A percentile compares a stretch with the other conserved stretches of the same genome.
phyloP scores from a whole-genome alignment of 1,140 invertebrate species.

The Drosophila paulistorum region DNA sequence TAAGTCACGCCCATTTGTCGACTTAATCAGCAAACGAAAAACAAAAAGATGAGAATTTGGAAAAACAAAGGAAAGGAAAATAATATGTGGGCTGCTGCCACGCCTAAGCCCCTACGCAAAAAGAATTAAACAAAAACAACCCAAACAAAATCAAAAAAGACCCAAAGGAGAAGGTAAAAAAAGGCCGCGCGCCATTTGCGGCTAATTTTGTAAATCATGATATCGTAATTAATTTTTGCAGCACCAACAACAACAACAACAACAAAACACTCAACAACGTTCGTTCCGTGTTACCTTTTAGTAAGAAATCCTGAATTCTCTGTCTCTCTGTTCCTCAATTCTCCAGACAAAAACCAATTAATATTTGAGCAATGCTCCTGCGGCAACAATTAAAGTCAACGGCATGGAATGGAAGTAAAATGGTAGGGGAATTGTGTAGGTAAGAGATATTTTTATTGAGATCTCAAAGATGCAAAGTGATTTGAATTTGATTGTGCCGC shows the following conservation, averaged over 20 bases:
- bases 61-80: slow-evolving; percentile 8
- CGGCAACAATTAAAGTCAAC: slow-evolving; percentile 80
- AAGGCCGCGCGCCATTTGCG: slow-evolving; percentile 74
- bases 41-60: background rate
- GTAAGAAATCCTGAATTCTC: slow-evolving; percentile 62
- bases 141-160: background rate
- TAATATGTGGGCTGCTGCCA: slow-evolving; percentile 10
- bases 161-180: slow-evolving; percentile 22
- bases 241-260: slow-evolving; percentile 50
- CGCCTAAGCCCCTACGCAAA: slow-evolving; percentile 30
- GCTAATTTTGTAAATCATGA: slow-evolving; percentile 81
- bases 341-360: slow-evolving; percentile 76
- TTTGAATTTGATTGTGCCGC: slow-evolving; percentile 79
- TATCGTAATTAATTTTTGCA: slow-evolving; percentile 81
- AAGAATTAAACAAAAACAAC: too few species aligned
- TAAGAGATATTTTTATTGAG: slow-evolving; percentile 73
- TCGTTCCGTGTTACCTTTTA: slow-evolving; percentile 37
- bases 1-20: slow-evolving; percentile 9
- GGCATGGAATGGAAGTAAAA: slow-evolving; percentile 23
- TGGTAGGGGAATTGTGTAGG: slow-evolving; percentile 4
- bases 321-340: slow-evolving; percentile 19
- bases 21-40: slow-evolving; percentile 7
- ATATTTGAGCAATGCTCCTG: slow-evolving; percentile 81
- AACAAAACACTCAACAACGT: slow-evolving; percentile 10
- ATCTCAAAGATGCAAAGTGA: slow-evolving; percentile 81